Percentiles rank a stretch among this genome's conserved stretches.
phyloP scores from a whole-genome alignment of 2,797 vertebrate genomes.

The Esox lucius region DNA sequence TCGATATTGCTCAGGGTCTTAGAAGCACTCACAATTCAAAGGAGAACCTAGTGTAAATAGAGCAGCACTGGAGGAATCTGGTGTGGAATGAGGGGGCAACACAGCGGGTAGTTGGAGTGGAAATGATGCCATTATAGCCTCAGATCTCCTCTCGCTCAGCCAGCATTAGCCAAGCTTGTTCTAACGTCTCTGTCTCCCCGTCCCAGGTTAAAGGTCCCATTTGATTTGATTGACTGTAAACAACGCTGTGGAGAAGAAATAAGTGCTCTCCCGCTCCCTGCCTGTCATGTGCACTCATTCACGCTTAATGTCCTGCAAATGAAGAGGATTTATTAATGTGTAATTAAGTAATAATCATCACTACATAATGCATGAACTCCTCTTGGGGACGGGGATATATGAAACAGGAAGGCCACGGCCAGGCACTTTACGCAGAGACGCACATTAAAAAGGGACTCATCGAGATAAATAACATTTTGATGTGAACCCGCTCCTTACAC shows the following conservation, averaged over 20 bases:
- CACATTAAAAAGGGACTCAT: constrained; percentile 84
- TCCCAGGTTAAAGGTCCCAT: constrained; percentile 56
- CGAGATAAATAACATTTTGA: constrained; percentile 82
- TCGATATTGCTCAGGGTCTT: neutral
- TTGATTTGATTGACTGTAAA: constrained; percentile 59
- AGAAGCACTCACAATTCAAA: neutral
- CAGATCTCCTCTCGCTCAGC: constrained; percentile 29
- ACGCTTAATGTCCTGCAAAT: constrained; percentile 85
- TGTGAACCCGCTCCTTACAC: constrained; percentile 64
- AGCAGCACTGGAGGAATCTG: constrained; percentile 8
- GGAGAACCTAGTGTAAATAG: neutral
- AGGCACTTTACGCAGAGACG: constrained; percentile 70
- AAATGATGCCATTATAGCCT: constrained; percentile 59
- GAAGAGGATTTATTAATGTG: constrained; percentile 85
- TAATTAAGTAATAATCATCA: constrained; percentile 87
- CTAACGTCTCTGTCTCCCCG: neutral
- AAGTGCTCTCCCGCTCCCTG: constrained; percentile 41
- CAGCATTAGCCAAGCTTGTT: constrained; percentile 29
- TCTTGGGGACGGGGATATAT: constrained; percentile 70
- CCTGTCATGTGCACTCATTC: constrained; percentile 75
- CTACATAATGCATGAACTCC: constrained; percentile 84
- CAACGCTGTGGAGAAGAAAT: constrained; percentile 57
- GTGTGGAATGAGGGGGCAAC: constrained; percentile 17
- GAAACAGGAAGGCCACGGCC: constrained; percentile 63
- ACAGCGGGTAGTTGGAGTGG: constrained; percentile 28